Percentiles rank a stretch among this genome's conserved stretches.
Conservation (phyloP, 2,113 vertebrate species). For the Urocynchramus pylzowi region DNA sequence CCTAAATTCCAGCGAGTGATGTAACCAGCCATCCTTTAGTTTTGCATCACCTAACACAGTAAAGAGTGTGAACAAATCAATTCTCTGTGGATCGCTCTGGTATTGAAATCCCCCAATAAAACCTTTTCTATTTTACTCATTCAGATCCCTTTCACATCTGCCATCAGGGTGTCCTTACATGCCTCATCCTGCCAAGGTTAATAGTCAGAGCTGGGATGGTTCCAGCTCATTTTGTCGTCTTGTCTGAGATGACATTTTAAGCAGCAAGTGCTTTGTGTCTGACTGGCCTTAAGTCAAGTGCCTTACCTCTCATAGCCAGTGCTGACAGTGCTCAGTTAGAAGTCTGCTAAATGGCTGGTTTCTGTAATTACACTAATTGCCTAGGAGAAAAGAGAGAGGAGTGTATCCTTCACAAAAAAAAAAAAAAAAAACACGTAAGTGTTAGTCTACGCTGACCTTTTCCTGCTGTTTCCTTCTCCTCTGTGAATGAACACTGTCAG, state of each 20-base stretch:
- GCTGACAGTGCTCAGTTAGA: background rate
- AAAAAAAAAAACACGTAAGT: background rate
- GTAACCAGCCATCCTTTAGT: background rate
- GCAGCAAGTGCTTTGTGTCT: constrained; percentile 16
- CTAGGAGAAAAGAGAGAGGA: constrained; percentile 10
- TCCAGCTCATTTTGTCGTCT: constrained; percentile 13
- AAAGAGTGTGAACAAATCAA: background rate
- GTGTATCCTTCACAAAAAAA: background rate
- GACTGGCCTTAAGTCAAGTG: background rate
- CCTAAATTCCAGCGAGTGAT: constrained; percentile 4
- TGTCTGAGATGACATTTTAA: constrained; percentile 42
- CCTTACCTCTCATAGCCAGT: constrained; percentile 22
- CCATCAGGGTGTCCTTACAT: background rate
- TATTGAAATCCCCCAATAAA: background rate
- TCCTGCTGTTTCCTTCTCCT: constrained; percentile 1
- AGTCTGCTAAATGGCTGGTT: constrained; percentile 39
- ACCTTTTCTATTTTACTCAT: background rate
- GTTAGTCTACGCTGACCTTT: background rate
- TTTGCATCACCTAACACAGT: background rate
- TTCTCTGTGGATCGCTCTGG: background rate
- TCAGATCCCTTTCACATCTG: background rate
- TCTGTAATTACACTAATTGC: constrained; percentile 46
- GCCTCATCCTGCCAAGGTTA: background rate
- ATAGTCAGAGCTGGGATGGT: background rate
- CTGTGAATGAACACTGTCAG: background rate